These are phyloP conservation scores for Galemys pyrenaicus DNA, from an alignment of 2,113 vertebrate genomes.

Conservation along the genomic window DNA sequence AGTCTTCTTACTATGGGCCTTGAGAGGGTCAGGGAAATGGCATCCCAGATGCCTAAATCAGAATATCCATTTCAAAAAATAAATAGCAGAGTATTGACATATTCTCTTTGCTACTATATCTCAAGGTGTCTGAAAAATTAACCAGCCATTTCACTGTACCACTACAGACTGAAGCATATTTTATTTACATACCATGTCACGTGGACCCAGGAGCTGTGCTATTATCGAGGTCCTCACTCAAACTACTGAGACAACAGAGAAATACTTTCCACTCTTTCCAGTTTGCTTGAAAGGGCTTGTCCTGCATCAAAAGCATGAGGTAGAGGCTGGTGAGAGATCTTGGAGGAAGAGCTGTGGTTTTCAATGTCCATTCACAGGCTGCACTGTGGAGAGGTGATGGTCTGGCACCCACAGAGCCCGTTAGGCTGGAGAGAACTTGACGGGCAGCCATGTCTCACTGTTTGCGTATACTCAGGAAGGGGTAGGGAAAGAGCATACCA, in stretches of 20 bases:
- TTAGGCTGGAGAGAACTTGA: background rate
- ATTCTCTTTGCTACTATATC: background rate
- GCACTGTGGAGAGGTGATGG: background rate
- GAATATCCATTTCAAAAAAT: constrained; percentile 48
- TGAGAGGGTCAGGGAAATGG: background rate
- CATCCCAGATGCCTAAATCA: background rate
- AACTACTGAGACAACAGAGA: background rate
- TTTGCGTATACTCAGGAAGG: background rate
- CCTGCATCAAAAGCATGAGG: background rate
- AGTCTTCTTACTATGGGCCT: background rate
- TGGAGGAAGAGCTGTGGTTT: background rate
- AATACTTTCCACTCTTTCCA: background rate
- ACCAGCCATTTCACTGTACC: background rate
- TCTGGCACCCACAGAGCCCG: background rate
- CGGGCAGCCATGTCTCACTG: background rate
- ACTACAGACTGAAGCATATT: background rate
- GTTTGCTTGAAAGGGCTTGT: background rate
- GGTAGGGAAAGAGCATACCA: background rate
- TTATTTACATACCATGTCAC: background rate
- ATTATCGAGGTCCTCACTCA: background rate
- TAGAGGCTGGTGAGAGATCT: background rate
- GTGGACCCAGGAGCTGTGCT: background rate
- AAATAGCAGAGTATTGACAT: background rate
- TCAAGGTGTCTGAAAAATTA: background rate
- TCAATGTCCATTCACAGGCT: background rate